A percentile compares a stretch with the other conserved stretches of the same genome.
phyloP scores from a whole-genome alignment of 2,888 invertebrate genomes.

The Drosophila kambysellisi region DNA sequence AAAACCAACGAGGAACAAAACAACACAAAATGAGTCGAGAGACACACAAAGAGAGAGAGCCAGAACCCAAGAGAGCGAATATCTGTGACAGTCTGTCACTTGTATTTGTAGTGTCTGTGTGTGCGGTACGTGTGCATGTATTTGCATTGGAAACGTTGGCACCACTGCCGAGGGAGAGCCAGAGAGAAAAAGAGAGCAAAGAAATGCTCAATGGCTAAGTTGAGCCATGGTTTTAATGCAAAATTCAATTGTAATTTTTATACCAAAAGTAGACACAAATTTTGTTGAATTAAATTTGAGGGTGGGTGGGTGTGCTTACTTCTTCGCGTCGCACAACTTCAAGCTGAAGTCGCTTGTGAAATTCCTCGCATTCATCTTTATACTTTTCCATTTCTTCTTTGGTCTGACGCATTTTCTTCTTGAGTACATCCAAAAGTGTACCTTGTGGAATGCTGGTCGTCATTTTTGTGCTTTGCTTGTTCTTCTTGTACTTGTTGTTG shows the following conservation, averaged over 20 bases:
- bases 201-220: constrained; percentile 55
- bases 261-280: constrained; percentile 65
- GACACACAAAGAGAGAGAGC: constrained; percentile 8
- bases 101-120: constrained; percentile 31
- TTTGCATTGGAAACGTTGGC: constrained; percentile 65
- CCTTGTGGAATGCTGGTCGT: constrained; percentile 96
- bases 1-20: constrained; percentile 64
- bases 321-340: constrained; percentile 99
- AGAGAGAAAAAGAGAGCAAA: constrained; percentile 35
- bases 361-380: constrained; percentile 98
- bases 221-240: constrained; percentile 48
- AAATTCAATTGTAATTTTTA: constrained; percentile 47
- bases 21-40: constrained; percentile 40
- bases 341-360: constrained; percentile 96
- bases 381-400: constrained; percentile 99
- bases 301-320: constrained; percentile 89
- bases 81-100: constrained; percentile 50
- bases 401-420: constrained; percentile 99
- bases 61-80: constrained; percentile 44
- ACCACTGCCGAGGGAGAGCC: constrained; percentile 35
- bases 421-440: constrained; percentile 97
- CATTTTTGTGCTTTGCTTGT: constrained; percentile 86
- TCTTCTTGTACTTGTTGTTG: constrained; percentile 40
- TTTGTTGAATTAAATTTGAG: constrained; percentile 24
- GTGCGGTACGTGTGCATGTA: constrained; percentile 33